These are phyloP conservation scores for cat (Felis catus) DNA, from an alignment of 2,113 vertebrate genomes.

Conservation along the genomic window F.catus_Fca126_mat1.0 CM031420.1:5318501-5319000, in stretches of 20 bases:
- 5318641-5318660: no score
- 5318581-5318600: neutral
- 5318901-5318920: neutral
- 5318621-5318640: accelerated
- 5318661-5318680: neutral
- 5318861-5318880: neutral
- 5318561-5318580: neutral
- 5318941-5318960: neutral
- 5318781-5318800: neutral
- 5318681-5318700: accelerated
- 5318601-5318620: accelerated
- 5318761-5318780: neutral
- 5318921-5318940: accelerated
- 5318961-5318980: accelerated
- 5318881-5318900: accelerated
- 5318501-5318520: no score
- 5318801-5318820: neutral
- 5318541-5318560: no score
- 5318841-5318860: no score
- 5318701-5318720: neutral
- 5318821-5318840: no score
- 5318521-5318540: no score
- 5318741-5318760: neutral
- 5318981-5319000: neutral
- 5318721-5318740: neutral